Evolutionary conservation across 1,140 invertebrate genomes (phyloP).

Genomic region (Littorina saxatilis): DNA sequence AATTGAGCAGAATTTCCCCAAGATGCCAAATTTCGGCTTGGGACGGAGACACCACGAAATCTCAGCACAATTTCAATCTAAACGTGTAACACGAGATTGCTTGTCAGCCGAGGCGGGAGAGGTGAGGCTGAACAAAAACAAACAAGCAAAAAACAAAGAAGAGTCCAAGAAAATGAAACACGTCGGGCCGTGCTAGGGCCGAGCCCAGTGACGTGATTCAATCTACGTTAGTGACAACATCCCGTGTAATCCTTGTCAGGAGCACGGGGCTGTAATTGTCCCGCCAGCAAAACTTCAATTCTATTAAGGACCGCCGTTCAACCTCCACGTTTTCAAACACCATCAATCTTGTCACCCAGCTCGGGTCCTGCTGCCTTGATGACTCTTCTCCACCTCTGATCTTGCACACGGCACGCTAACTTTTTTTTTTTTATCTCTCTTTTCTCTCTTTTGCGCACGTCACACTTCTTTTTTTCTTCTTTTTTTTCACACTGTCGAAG

Average conservation of each 20-base stretch:
- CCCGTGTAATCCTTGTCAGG: conserved; percentile 12
- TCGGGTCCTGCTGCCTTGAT: not conserved
- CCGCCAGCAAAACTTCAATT: conserved; percentile 12
- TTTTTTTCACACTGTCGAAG: not conserved
- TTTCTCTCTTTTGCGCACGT: conserved; percentile 14
- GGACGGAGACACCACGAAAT: too few relatives aligned
- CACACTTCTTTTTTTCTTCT: conserved; percentile 16
- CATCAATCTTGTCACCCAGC: conserved; percentile 7
- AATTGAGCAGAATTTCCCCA: too few relatives aligned
- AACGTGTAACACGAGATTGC: too few relatives aligned
- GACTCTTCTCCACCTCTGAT: not conserved
- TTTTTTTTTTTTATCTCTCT: not conserved
- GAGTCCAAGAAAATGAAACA: conserved; percentile 2
- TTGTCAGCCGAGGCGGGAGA: too few relatives aligned
- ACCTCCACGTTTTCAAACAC: conserved; percentile 19
- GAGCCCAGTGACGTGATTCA: conserved; percentile 1
- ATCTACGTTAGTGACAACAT: not conserved
- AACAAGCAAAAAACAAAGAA: too few relatives aligned
- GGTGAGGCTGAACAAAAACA: too few relatives aligned
- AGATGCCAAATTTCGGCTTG: too few relatives aligned
- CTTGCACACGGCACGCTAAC: not conserved
- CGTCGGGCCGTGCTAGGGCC: not conserved
- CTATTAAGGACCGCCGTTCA: conserved; percentile 7
- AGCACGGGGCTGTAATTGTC: not conserved
- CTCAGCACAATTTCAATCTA: too few relatives aligned